These are phyloP conservation scores for Tachypleus tridentatus DNA, from an alignment of 1,140 invertebrate species.

Conservation along the genomic window DNA sequence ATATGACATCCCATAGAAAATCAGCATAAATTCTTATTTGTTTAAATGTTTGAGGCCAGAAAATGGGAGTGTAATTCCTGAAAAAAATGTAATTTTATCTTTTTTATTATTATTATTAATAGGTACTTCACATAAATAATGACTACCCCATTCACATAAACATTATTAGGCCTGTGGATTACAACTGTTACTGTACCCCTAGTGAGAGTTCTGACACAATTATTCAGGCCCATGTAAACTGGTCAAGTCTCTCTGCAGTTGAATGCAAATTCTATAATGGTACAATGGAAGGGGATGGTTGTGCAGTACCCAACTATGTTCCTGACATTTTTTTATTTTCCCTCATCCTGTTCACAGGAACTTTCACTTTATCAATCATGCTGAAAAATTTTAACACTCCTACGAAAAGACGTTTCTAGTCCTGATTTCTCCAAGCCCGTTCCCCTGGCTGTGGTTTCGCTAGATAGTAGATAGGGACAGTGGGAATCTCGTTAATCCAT, in stretches of 20 bases:
- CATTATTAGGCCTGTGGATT: background rate
- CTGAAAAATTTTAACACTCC: constrained; percentile 29
- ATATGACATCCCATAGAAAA: too few species aligned
- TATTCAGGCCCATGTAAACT: background rate
- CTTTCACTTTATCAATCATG: constrained; percentile 30
- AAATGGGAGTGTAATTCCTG: too few species aligned
- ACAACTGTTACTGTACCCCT: constrained; percentile 48
- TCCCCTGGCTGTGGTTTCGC: too few species aligned
- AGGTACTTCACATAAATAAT: constrained; percentile 27
- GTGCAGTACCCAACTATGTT: constrained; percentile 9
- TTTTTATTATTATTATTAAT: too few species aligned
- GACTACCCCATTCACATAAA: constrained; percentile 30
- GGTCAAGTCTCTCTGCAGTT: background rate
- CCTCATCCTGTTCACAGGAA: constrained; percentile 31
- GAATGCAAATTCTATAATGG: constrained; percentile 4
- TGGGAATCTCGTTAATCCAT: too few species aligned
- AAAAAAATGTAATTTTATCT: too few species aligned
- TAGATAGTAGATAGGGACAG: too few species aligned
- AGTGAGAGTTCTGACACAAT: background rate
- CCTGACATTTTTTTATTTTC: constrained; percentile 33
- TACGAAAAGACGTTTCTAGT: too few species aligned
- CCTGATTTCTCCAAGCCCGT: too few species aligned
- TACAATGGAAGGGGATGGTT: constrained; percentile 36
- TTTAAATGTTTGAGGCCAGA: too few species aligned
- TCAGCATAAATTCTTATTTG: too few species aligned